Base-by-base conservation (phyloP, 2,888 invertebrate species). In the Chouioia cunea region DNA sequence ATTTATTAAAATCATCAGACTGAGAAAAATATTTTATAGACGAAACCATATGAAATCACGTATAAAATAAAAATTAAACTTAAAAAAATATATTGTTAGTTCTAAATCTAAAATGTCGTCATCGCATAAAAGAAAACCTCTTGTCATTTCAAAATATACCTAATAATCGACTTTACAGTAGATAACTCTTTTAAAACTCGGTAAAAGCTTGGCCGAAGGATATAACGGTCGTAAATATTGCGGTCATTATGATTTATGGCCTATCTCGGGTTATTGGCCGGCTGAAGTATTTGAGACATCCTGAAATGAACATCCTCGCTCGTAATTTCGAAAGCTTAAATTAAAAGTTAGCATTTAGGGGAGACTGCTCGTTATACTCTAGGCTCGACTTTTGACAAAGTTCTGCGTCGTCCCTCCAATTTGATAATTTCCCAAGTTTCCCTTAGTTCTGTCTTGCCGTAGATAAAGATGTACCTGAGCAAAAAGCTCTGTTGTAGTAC, bases 191-290 rank as follows among this genome's bases (percentile, higher is more conserved):
- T 43, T 4, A 67, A 63, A 68, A 68, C 23, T 63, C 57, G 20
- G 57, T 46, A 67, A 67, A 67, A 66, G 2, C 44, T 27, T 27
- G 14, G 16, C 1, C 10, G 60, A 4, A 23, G 23, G 47, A 23
- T 16, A 15, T 6, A 14, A 14, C 14, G 65, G 44, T 66, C 62
- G 36, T 66, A 48, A 65, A 71, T 70, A 71, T 66, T 53, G 62
- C 66, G 57, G 22, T 66, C 62, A 62, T 47, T 62, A 57, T 71
- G 71, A 71, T 71, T 71, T 71, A 71, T 18, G 52, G 36, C 44
- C 36, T 44, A 50, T 62, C 71, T 46, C 54, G 47, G 65, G 65
- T 65, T 65, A 70, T 65, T 48, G 54, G 52, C 14, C 12, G 36
- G 52, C 36, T 58, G 20, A 53, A 22, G 53, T 14, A 47, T 54